Base-by-base conservation (phyloP, 2,113 vertebrate genomes). In the Tupaia tana region DNA sequence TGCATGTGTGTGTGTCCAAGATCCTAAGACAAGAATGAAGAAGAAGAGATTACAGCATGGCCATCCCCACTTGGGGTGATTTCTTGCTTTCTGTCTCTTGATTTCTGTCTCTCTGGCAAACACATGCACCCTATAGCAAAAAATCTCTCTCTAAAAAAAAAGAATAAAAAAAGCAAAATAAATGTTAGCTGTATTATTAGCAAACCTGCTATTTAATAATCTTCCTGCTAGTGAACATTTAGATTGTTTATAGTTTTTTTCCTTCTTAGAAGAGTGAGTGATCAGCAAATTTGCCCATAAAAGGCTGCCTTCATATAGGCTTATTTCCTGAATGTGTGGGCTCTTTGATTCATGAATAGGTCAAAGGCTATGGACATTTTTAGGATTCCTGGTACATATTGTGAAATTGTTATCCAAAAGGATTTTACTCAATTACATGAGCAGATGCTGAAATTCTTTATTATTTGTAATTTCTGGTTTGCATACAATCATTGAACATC, bases 331-430 rank as follows among this genome's bases (percentile, higher is more conserved):
- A 80, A 73, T 52, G 56, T 34, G 52, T 89, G 89, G 89, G 83
- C 43, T 79, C 75, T 93, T 86, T n/a, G 66, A 83, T 31, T 96
- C 82, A 27, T 75, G 80, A 77, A 43, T 80, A 18, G 83, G 73
- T 31, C 61, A 91, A 70, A 93, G 70, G 59, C 31, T 59, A 18
- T 58, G 81, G 70, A 54, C 79, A 58, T 83, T 95, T 90, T 97
- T 86, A 75, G 77, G 93, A 94, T 95, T 96, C 74, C 94, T 94
- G 94, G 61, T 64, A 71, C 9, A 1, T 43, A 61, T 22, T 82
- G 10, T 67, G 56, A 89, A 89, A 86, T 61, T 67, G 59, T 74
- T 67, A n/a, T 56, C 15, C n/a, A 56, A 31, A 78, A 78, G 19
- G 4, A 14, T 63, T 88, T 92, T 92, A 81, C 13, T 56, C 29